Base-by-base conservation (phyloP, 2,113 vertebrate genomes). In the Micronycteris hirsuta region DNA sequence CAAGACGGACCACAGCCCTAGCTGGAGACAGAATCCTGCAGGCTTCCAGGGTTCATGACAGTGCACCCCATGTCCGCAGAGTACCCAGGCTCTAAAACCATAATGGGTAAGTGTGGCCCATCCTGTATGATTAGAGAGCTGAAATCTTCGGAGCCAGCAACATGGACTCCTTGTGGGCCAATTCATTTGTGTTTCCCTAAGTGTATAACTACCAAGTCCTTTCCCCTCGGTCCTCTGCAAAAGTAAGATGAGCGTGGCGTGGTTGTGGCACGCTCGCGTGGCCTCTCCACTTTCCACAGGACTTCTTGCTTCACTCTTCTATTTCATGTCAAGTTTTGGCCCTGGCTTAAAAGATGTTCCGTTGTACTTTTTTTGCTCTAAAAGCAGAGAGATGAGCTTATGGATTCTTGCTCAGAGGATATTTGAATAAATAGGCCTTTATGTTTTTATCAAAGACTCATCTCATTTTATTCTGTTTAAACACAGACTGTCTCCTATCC, bases 381-480 rank as follows among this genome's bases (percentile, higher is more conserved):
- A 97, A 95, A 20, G 33, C 67, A 96, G 76, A 89, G 45, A 89
- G 61, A 96, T 93, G 24, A 89, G 33, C 33, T 92, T 84, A 70
- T 43, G 22, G 13, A 54, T 84, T 73, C 49, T 8, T 68, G 26
- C 17, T 78, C 5, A 28, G 54, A 73, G 7, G 14, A 41, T 80
- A 73, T 81, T 63, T 80, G 41, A 92, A 78, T 89, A 91, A 81
- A 84, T 7, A 54, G 78, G 12, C 2, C 36, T 17, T 88, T 45
- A 13, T 2, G 28, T 43, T 73, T 83, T 74, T 65, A 33, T 80
- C 49, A 65, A 63, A 94, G 95, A 76, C 5, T 33, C 43, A 61
- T n/a, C 26, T 71, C 9, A 2, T 85, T 81, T 77, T 43, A 89
- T 87, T 90, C n/a, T 20, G 17, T 58, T 91, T 70, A 63, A 43